Percentiles rank a stretch among this genome's conserved stretches.
These are phyloP conservation scores for Vombatus ursinus DNA, from an alignment of 2,113 vertebrate genomes.

Conservation along the genomic window DNA sequence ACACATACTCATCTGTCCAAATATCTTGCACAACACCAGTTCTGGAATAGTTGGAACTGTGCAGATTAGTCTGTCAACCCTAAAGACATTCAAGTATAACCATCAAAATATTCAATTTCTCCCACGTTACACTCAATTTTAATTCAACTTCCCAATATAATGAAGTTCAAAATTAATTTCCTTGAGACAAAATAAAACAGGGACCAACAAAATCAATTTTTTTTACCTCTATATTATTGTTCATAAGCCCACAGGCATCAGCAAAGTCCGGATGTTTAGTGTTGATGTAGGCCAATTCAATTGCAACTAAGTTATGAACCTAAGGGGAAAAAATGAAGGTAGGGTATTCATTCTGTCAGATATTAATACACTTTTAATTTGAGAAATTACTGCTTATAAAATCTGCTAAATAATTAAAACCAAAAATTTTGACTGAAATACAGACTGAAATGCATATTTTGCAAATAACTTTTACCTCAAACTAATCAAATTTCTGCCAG, in stretches of 20 bases:
- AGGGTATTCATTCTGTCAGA: constrained; percentile 30
- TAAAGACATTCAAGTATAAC: background rate
- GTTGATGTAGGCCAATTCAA: constrained; percentile 98
- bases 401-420: constrained; percentile 27
- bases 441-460: background rate
- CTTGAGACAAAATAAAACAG: background rate
- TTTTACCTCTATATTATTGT: constrained; percentile 97
- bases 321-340: constrained; percentile 75
- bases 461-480: constrained; percentile 14
- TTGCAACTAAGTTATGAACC: constrained; percentile 99
- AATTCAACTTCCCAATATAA: background rate
- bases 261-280: constrained; percentile 99
- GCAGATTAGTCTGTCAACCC: background rate
- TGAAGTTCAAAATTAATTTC: background rate
- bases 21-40: constrained; percentile 14
- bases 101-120: constrained; percentile 28
- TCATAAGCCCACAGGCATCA: constrained; percentile 97
- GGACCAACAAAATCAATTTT: background rate
- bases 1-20: background rate
- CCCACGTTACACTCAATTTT: background rate
- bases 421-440: background rate
- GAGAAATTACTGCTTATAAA: constrained; percentile 22
- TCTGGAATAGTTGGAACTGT: constrained; percentile 7
- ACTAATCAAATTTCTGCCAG: constrained; percentile 9
- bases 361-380: constrained; percentile 24